Evolutionary conservation across 2,113 vertebrate genomes (phyloP).

Genomic region (Carlito syrichta): DNA sequence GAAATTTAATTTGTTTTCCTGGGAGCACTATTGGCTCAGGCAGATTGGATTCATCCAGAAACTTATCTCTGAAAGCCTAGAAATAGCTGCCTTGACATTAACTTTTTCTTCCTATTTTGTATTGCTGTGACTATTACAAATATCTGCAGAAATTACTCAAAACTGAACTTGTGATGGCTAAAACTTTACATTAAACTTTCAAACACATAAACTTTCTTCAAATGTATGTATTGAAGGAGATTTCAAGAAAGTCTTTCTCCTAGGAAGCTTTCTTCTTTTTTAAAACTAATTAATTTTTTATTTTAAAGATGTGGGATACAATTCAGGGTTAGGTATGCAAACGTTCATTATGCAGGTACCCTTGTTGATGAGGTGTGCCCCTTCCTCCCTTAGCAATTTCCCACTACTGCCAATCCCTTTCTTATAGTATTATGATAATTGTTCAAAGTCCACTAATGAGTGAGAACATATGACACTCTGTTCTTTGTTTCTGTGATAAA

Average conservation of each 20-base stretch:
- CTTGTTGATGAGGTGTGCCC: too few relatives aligned
- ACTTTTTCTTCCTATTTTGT: neutral
- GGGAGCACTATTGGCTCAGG: neutral
- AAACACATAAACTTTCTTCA: neutral
- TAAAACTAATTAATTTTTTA: too few relatives aligned
- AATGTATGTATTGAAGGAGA: neutral
- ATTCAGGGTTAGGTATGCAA: too few relatives aligned
- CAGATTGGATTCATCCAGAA: neutral
- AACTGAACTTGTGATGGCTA: neutral
- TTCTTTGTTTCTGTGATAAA: too few relatives aligned
- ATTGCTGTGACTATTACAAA: neutral
- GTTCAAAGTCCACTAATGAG: too few relatives aligned
- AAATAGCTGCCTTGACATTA: neutral
- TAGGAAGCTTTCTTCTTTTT: neutral
- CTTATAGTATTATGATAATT: too few relatives aligned
- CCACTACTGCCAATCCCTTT: too few relatives aligned
- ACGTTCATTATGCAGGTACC: too few relatives aligned
- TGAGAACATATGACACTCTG: too few relatives aligned
- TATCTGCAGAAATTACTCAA: slow-evolving; percentile 16
- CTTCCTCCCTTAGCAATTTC: too few relatives aligned
- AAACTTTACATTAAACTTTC: neutral
- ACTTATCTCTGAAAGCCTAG: slow-evolving; percentile 13
- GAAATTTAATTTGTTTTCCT: slow-evolving; percentile 59
- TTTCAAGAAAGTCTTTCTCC: neutral
- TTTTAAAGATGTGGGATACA: too few relatives aligned